Conservation (phyloP, 2,888 invertebrate genomes). For the Thymelicus acteon region DNA sequence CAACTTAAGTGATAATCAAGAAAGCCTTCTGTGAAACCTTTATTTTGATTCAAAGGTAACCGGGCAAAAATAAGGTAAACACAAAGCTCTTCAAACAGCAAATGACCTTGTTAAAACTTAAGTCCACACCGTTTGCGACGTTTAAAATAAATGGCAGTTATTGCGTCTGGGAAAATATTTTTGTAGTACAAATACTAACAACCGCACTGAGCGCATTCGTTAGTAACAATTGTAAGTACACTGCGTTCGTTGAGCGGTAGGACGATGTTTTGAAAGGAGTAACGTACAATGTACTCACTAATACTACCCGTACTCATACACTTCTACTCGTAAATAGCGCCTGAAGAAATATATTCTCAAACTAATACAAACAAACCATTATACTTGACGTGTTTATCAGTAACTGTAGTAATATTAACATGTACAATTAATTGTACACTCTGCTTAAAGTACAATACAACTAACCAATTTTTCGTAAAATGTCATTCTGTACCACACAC, state of each 20-base stretch:
- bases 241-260: neutral
- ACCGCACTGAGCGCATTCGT: neutral
- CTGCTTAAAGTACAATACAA: too few relatives aligned
- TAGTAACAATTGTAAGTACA: neutral
- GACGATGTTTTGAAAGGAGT: neutral
- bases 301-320: too few relatives aligned
- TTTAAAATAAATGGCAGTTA: conserved; percentile 31
- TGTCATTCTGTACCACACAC: too few relatives aligned
- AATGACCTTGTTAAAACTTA: conserved; percentile 33
- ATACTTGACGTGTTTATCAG: too few relatives aligned
- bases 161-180: conserved; percentile 31
- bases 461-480: too few relatives aligned
- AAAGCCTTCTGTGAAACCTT: neutral
- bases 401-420: too few relatives aligned
- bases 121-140: conserved; percentile 20
- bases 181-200: conserved; percentile 27
- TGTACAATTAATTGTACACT: too few relatives aligned
- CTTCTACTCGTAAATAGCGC: too few relatives aligned
- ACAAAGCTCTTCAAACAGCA: conserved; percentile 19
- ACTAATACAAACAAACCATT: too few relatives aligned
- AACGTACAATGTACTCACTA: neutral
- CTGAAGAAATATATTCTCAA: too few relatives aligned
- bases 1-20: neutral
- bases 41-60: neutral
- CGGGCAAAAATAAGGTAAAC: conserved; percentile 7